phyloP scores from a whole-genome alignment of 2,888 invertebrate species.

The Macrophya alboannulata region DNA sequence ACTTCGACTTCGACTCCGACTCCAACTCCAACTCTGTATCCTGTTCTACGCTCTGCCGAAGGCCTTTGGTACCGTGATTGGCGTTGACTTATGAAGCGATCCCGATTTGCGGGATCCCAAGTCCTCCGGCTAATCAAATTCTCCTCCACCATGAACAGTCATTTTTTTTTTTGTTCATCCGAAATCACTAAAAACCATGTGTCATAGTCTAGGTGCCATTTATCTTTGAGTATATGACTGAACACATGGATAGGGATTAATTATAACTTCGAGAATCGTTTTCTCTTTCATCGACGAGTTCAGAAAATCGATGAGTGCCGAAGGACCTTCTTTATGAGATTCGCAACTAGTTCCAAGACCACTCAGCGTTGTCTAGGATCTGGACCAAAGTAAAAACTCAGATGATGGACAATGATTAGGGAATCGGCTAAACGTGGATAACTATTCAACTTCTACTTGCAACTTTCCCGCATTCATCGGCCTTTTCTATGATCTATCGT shows the following conservation, averaged over 20 bases:
- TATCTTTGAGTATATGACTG: background rate
- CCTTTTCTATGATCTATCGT: background rate
- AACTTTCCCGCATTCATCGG: background rate
- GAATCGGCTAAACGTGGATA: background rate
- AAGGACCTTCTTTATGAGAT: constrained; percentile 3
- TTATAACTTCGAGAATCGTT: background rate
- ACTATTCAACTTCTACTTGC: background rate
- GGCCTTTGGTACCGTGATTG: constrained; percentile 65
- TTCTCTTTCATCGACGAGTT: background rate
- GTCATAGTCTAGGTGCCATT: background rate
- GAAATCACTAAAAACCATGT: background rate
- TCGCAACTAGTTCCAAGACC: background rate
- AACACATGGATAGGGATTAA: background rate
- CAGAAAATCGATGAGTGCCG: background rate
- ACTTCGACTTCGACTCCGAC: background rate
- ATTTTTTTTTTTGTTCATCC: background rate
- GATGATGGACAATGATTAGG: constrained; percentile 21
- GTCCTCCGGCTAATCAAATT: constrained; percentile 32
- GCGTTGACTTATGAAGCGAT: constrained; percentile 76
- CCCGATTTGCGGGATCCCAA: constrained; percentile 63
- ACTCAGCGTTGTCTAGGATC: background rate
- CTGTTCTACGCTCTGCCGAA: constrained; percentile 46
- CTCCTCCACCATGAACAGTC: background rate
- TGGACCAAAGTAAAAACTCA: background rate
- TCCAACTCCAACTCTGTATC: constrained; percentile 6